Percentiles rank a stretch among this genome's conserved stretches.
phyloP scores from a whole-genome alignment of 2,888 invertebrate genomes.

The Melinaea marsaeus region DNA sequence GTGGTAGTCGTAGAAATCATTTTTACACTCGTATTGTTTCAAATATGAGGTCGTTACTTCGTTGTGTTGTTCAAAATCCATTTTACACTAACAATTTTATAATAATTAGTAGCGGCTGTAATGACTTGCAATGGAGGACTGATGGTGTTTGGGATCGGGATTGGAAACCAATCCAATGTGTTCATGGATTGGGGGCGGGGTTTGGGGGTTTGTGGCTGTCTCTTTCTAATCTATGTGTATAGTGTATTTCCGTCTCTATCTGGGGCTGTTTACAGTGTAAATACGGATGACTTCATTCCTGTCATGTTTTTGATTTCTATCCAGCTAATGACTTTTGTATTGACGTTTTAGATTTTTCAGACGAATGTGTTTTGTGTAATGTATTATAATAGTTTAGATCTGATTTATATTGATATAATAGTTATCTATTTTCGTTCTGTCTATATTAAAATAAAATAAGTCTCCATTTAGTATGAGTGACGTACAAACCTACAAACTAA shows the following conservation, averaged over 20 bases:
- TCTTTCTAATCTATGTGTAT: constrained; percentile 33
- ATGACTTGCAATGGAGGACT: constrained; percentile 65
- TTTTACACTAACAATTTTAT: constrained; percentile 39
- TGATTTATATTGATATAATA: neutral
- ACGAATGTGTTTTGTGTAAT: constrained; percentile 17
- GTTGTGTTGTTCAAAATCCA: constrained; percentile 68
- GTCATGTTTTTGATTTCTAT: constrained; percentile 45
- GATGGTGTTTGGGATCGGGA: constrained; percentile 59
- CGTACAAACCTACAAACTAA: no score
- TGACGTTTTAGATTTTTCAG: constrained; percentile 24
- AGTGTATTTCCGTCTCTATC: constrained; percentile 40
- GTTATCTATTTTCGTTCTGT: neutral
- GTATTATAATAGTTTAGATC: constrained; percentile 3
- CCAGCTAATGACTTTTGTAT: constrained; percentile 34
- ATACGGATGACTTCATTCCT: constrained; percentile 70
- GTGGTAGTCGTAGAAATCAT: constrained; percentile 48
- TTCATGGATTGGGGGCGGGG: constrained; percentile 57
- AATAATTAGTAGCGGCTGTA: constrained; percentile 56
- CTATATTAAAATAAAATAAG: no score
- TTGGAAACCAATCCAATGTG: constrained; percentile 63
- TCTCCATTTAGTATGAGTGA: no score
- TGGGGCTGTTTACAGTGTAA: constrained; percentile 60
- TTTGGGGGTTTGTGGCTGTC: constrained; percentile 39
- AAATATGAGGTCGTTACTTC: constrained; percentile 60
- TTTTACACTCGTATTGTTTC: constrained; percentile 58